phyloP scores from a whole-genome alignment of 2,113 vertebrate species.

The Girardinichthys multiradiatus region DNA sequence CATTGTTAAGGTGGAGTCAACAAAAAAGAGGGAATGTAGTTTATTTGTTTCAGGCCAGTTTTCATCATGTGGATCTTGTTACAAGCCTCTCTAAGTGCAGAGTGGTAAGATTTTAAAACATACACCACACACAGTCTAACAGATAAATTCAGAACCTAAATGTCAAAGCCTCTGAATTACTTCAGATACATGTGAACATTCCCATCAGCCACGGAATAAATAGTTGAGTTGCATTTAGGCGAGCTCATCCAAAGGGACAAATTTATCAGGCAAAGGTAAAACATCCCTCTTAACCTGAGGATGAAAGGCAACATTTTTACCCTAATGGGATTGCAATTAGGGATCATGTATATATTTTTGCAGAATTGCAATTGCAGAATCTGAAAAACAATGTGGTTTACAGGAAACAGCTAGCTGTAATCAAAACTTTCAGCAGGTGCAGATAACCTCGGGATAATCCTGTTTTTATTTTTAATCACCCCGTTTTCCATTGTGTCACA shows the following conservation, averaged over 20 bases:
- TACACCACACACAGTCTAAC: constrained; percentile 31
- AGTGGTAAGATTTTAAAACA: constrained; percentile 11
- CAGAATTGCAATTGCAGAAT: background rate
- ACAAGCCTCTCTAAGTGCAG: no score
- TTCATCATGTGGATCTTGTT: background rate
- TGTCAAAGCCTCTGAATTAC: background rate
- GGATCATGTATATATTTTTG: no score
- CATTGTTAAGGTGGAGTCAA: constrained; percentile 5
- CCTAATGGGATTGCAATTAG: no score
- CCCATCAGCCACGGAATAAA: no score
- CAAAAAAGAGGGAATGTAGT: background rate
- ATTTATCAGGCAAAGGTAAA: background rate
- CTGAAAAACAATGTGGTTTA: background rate
- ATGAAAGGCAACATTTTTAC: constrained; percentile 4
- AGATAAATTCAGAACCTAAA: constrained; percentile 27
- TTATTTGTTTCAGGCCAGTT: background rate
- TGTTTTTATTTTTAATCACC: background rate
- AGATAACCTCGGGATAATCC: background rate
- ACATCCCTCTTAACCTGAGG: background rate
- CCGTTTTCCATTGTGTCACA: background rate
- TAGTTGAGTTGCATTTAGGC: no score
- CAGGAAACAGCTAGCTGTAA: background rate
- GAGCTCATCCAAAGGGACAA: background rate
- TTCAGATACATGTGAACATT: constrained; percentile 6
- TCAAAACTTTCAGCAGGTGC: background rate